A percentile compares a stretch with the other conserved stretches of the same genome.
Conservation (phyloP, 2,888 invertebrate species). For the Watsonalla cultraria region DNA sequence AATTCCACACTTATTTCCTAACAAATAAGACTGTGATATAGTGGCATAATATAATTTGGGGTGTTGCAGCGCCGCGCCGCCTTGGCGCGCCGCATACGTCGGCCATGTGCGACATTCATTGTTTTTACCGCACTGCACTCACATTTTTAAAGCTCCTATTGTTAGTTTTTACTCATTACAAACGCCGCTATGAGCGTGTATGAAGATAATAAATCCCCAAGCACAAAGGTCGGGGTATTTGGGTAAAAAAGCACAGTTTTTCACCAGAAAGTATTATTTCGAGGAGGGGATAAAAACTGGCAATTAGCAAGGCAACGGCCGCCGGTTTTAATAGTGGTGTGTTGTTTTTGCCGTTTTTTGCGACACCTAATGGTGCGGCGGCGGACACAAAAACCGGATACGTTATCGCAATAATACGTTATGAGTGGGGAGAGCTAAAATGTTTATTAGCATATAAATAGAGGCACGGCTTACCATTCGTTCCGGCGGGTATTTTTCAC, state of each 20-base stretch:
- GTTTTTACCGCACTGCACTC: constrained; percentile 14
- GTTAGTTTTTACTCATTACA: constrained; percentile 39
- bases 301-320: constrained; percentile 41
- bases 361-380: constrained; percentile 22
- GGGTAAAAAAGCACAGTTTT: constrained; percentile 37
- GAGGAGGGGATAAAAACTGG: constrained; percentile 34
- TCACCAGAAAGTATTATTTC: constrained; percentile 35
- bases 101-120: constrained; percentile 5
- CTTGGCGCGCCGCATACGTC: not conserved
- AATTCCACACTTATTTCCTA: too few relatives aligned
- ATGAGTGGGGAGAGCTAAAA: not conserved
- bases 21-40: too few relatives aligned
- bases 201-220: constrained; percentile 44
- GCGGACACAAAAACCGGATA: constrained; percentile 10
- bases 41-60: too few relatives aligned
- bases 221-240: constrained; percentile 39
- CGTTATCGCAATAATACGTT: not conserved
- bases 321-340: constrained; percentile 14
- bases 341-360: constrained; percentile 18
- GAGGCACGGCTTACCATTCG: not conserved
- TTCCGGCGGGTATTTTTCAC: not conserved
- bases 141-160: constrained; percentile 26
- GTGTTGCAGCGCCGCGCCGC: too few relatives aligned
- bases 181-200: constrained; percentile 22
- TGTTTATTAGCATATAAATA: constrained; percentile 4